Evolutionary conservation across 2,888 invertebrate genomes (phyloP).

Genomic region (Drosophila limbata): DNA sequence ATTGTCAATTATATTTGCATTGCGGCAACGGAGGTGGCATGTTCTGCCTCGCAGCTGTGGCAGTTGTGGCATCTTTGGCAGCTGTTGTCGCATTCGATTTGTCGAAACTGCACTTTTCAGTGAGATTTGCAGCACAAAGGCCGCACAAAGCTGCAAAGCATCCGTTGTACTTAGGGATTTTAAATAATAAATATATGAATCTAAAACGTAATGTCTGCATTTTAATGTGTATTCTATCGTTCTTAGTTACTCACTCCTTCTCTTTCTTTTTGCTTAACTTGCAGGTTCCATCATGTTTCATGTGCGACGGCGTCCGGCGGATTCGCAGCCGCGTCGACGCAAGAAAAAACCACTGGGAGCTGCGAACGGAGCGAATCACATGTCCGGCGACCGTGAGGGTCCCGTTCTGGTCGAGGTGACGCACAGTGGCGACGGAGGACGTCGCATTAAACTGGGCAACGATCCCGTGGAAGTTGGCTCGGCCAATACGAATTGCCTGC

Average conservation of each 20-base stretch:
- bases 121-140: slow-evolving; percentile 46
- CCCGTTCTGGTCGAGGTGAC: slow-evolving; percentile 88
- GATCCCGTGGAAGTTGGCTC: slow-evolving; percentile 91
- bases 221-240: neutral
- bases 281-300: slow-evolving; percentile 98
- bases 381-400: slow-evolving; percentile 88
- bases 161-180: slow-evolving; percentile 18
- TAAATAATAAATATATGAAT: slow-evolving; percentile 26
- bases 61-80: slow-evolving; percentile 30
- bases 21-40: slow-evolving; percentile 13
- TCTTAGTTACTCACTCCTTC: neutral
- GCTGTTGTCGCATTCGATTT: slow-evolving; percentile 26
- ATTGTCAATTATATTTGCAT: slow-evolving; percentile 39
- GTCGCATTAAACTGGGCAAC: slow-evolving; percentile 88
- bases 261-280: slow-evolving; percentile 3
- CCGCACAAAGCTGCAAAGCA: slow-evolving; percentile 18
- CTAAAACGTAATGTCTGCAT: slow-evolving; percentile 33
- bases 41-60: slow-evolving; percentile 18
- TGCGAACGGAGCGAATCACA: slow-evolving; percentile 86
- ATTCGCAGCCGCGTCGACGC: slow-evolving; percentile 94
- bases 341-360: slow-evolving; percentile 90
- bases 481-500: slow-evolving; percentile 92
- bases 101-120: slow-evolving; percentile 47
- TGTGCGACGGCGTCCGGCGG: slow-evolving; percentile 96
- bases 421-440: slow-evolving; percentile 87